A percentile compares a stretch with the other conserved stretches of the same genome.
These are phyloP conservation scores for Graptemys geographica DNA, from an alignment of 2,797 vertebrate genomes.

Conservation along the genomic window DNA sequence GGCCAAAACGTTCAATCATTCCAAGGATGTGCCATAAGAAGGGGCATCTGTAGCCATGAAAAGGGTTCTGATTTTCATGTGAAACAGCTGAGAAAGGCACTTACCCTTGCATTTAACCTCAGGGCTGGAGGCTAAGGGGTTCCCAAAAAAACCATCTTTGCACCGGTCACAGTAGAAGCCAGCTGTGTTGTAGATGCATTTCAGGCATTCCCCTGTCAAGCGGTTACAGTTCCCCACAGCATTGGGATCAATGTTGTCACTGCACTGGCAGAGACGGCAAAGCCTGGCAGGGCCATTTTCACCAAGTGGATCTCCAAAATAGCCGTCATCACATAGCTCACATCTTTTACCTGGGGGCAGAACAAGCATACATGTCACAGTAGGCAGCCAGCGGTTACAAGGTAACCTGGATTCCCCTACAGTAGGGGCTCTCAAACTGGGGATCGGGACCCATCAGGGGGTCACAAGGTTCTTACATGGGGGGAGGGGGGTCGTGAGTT, in stretches of 20 bases:
- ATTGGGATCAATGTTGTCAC: slow-evolving; percentile 94
- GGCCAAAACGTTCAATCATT: background rate
- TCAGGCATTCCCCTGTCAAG: slow-evolving; percentile 91
- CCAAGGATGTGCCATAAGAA: background rate
- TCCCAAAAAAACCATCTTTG: slow-evolving; percentile 91
- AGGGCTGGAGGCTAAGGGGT: slow-evolving; percentile 84
- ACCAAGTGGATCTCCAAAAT: slow-evolving; percentile 93
- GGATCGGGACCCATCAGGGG: no score
- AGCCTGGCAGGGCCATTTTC: slow-evolving; percentile 79
- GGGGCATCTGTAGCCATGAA: background rate
- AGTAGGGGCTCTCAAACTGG: background rate
- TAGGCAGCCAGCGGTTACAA: background rate
- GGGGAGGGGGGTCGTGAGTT: no score
- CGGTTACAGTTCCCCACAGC: slow-evolving; percentile 96
- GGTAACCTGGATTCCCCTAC: fast-evolving
- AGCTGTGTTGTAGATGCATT: slow-evolving; percentile 93
- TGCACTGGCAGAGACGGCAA: slow-evolving; percentile 94
- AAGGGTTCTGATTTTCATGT: background rate
- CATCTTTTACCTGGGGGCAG: slow-evolving; percentile 89
- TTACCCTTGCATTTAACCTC: slow-evolving; percentile 91
- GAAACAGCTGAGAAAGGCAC: background rate
- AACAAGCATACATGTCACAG: fast-evolving
- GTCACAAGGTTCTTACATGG: no score
- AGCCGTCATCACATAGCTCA: slow-evolving; percentile 95
- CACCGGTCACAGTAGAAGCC: slow-evolving; percentile 96